A percentile compares a stretch with the other conserved stretches of the same genome.
Conservation (phyloP, 92 coral and sea anemone species). For the Palythoa grandiflora region DNA sequence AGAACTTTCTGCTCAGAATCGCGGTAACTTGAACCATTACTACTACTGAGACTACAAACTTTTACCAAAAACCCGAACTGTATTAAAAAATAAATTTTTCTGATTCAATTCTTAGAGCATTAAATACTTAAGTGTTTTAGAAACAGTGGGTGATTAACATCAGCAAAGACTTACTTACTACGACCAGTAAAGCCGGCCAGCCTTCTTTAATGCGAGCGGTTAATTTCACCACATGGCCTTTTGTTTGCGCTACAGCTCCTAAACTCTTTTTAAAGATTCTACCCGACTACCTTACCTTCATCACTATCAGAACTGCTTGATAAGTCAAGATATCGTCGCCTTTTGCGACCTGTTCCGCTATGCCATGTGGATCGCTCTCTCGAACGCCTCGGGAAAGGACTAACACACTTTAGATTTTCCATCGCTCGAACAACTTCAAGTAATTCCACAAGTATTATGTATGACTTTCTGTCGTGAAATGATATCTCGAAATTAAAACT, state of each 20-base stretch:
- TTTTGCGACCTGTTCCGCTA: constrained; percentile 26
- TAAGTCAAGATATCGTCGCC: constrained; percentile 1
- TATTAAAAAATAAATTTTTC: too few species aligned
- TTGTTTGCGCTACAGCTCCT: not conserved
- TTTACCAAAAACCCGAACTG: too few species aligned
- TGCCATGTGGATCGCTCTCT: constrained; percentile 41
- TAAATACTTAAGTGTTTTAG: too few species aligned
- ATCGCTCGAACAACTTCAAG: constrained; percentile 11
- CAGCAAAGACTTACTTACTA: not conserved
- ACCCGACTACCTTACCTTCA: constrained; percentile 14
- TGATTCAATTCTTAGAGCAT: too few species aligned
- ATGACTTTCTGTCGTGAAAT: not conserved
- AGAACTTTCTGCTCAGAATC: too few species aligned
- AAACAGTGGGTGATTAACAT: too few species aligned
- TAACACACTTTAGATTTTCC: constrained; percentile 41
- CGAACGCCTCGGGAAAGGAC: constrained; percentile 38
- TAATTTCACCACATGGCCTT: not conserved
- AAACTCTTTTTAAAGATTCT: not conserved
- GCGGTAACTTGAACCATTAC: too few species aligned
- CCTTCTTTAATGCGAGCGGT: not conserved
- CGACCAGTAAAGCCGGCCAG: not conserved
- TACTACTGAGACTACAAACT: too few species aligned
- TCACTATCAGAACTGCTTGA: constrained; percentile 24
- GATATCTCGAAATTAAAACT: constrained; percentile 6
- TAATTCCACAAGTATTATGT: not conserved